Percentiles rank a stretch among this genome's conserved stretches.
Evolutionary conservation across 2,888 invertebrate genomes (phyloP).

Genomic region (Pollenia labialis): DNA sequence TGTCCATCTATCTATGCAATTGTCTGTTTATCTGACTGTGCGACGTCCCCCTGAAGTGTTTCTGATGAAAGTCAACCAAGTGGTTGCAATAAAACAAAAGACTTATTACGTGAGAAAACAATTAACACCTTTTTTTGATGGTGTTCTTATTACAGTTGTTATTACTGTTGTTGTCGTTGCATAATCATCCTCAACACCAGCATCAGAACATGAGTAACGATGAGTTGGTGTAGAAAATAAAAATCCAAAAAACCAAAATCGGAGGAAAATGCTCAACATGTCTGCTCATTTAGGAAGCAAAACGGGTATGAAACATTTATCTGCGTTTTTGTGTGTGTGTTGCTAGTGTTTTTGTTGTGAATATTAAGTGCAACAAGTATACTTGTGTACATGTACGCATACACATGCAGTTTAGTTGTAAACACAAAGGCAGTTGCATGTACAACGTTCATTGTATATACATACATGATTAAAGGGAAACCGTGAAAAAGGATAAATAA

Average conservation of each 20-base stretch:
- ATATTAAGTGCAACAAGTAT: slow-evolving; percentile 53
- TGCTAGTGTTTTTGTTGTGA: background rate
- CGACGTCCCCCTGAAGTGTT: slow-evolving; percentile 48
- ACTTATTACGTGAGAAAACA: slow-evolving; percentile 70
- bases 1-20: background rate
- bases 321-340: slow-evolving; percentile 26
- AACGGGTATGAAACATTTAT: slow-evolving; percentile 30
- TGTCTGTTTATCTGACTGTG: slow-evolving; percentile 10
- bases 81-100: slow-evolving; percentile 63
- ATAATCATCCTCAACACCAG: slow-evolving; percentile 9
- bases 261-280: slow-evolving; percentile 24
- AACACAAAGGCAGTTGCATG: background rate
- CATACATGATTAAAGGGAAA: slow-evolving; percentile 13
- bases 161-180: slow-evolving; percentile 22
- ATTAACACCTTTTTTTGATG: slow-evolving; percentile 67
- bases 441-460: background rate
- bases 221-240: slow-evolving; percentile 16
- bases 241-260: background rate
- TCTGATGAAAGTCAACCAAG: slow-evolving; percentile 66
- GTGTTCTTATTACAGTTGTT: slow-evolving; percentile 25
- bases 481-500: slow-evolving; percentile 3
- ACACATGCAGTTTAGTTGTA: background rate
- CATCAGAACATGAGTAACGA: slow-evolving; percentile 34
- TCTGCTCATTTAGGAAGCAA: slow-evolving; percentile 39
- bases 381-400: background rate